phyloP scores from a whole-genome alignment of 2,797 vertebrate genomes.

The Vespertilio murinus region DNA sequence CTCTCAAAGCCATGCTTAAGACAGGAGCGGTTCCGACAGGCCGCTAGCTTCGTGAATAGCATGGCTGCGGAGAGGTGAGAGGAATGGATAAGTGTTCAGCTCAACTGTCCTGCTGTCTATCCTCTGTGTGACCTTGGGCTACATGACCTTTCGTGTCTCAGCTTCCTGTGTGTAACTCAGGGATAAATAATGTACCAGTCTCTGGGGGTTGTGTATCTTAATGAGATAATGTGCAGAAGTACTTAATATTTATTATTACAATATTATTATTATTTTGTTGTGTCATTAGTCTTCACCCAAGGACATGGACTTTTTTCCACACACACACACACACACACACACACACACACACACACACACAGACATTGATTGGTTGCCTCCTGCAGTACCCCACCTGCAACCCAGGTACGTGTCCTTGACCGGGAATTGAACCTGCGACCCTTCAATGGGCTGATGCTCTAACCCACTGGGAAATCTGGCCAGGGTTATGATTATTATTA shows the following conservation, averaged over 20 bases:
- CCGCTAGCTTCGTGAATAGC: neutral
- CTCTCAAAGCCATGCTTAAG: neutral
- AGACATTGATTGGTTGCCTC: too few species aligned
- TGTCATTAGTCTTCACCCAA: too few species aligned
- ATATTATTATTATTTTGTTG: neutral
- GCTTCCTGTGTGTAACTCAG: neutral
- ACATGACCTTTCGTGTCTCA: neutral
- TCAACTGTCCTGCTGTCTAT: neutral
- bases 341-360: too few species aligned
- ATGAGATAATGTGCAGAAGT: neutral
- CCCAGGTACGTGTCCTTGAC: too few species aligned
- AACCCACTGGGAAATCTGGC: too few species aligned
- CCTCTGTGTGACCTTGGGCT: neutral
- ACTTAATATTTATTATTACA: neutral
- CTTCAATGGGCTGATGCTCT: too few species aligned
- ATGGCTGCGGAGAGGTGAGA: neutral
- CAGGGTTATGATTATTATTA: too few species aligned
- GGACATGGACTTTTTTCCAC: too few species aligned
- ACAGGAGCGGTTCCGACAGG: neutral
- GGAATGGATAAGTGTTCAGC: neutral
- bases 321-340: too few species aligned
- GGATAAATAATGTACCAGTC: neutral
- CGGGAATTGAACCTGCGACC: too few species aligned
- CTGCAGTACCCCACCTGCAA: too few species aligned
- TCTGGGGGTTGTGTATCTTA: neutral